Evolutionary conservation across 2,888 invertebrate species (phyloP), one percentile per base, ranked within the genome.

Genomic region (Creontiades dilutus): DNA sequence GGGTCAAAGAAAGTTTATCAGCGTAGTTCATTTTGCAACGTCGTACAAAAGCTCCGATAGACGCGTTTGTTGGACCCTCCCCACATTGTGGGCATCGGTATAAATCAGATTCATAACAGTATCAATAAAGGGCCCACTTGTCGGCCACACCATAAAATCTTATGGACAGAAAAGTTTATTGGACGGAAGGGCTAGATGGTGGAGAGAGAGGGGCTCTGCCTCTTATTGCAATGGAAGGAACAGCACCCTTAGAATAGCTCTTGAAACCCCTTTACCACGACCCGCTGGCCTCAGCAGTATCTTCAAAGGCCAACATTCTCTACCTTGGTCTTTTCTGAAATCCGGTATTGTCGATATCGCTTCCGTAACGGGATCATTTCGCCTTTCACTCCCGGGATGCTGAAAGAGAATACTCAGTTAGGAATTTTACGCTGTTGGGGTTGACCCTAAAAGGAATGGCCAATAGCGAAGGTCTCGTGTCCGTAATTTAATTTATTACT

Each of bases 101-200:
- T 88, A 88, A 88, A 88, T 88, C 78, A 88, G 88, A 88, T 88
- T 88, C 88, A 88, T 88, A 88, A 88, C 88, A 88, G 88, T 88
- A 88, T 88, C 88, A 88, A 88, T 88, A 78, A 88, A 88, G 80
- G 88, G 55, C 46, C 88, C 88, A 88, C 88, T 88, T 88, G 88
- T 88, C 88, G 88, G 88, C 80, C 88, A 55, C 88, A 28, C 78
- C 88, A 55, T 88, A 88, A 88, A 88, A 88, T 78, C 76, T 88
- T 88, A 88, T 88, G 88, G 78, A 55, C 88, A 68, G 88, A 88
- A 88, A 88, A 88, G 55, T 86, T 88, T 88, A 88, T 88, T 78
- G 80, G 68, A 28, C 76, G 14, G 76, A 55, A 78, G 88, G 28
- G 80, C 28, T 23, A 28, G 68, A 75, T 46, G 75, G 47, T 7